Base-by-base conservation (phyloP, 2,888 invertebrate genomes). In the Andricus quercusramuli region DNA sequence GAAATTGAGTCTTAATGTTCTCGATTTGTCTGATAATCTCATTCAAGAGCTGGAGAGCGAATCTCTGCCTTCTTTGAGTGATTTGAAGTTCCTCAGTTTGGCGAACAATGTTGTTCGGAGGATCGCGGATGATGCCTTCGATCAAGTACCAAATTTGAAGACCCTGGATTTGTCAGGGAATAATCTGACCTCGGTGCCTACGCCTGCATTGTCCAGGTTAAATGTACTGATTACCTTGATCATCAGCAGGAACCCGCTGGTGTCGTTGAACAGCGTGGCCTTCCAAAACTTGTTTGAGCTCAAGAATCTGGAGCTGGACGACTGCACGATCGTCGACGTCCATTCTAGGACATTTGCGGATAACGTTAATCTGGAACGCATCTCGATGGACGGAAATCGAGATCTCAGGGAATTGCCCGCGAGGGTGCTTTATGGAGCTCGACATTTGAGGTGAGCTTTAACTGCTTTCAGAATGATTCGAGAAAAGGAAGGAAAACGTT, bases 281-380 rank as follows among this genome's bases (percentile, higher is more conserved):
- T 97, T 98, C 90, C 95, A 96, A 89, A 97, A 97, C 92, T 95
- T 98, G 81, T 97, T 97, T 92, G 96, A 97, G 93, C 94, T 97
- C 87, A 95, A 95, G 90, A 95, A 95, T 91, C 94, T 97, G 89
- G 96, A 96, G 91, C 93, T 97, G 89, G 88, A 91, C 78, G 88
- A 92, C 78, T 92, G 92, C 81, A 85, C 88, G 78, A 90, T 97
- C 86, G 94, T 94, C 84, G 94, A 94, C 90, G 95, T 97, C 87
- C 96, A 97, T 93, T 94, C 96, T 32, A 93, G 97, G 92, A 96
- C 97, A 78, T 97, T 97, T 91, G 96, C 96, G 82, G 97, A 97
- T 93, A 97, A 97, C 92, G 96, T 97, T 51, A 96, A 97, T 90
- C 93, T 97, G 85, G 96, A 97, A 91, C 95, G 95, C 84, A 95